Base-by-base conservation (phyloP, 1,140 invertebrate species). In the Drosophila melanogaster region DNA sequence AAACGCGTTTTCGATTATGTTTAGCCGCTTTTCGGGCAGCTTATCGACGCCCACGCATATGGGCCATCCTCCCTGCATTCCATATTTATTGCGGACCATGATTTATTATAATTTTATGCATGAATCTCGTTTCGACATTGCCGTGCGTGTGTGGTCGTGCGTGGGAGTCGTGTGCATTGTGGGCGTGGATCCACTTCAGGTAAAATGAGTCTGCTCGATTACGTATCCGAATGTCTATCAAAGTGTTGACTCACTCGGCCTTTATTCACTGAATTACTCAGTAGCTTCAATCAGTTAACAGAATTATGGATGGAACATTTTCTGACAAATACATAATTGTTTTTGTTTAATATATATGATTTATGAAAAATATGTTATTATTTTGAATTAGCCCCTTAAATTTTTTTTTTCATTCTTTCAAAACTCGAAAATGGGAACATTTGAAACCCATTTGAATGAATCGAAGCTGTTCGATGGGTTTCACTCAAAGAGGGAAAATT, bases 41-140 rank as follows among this genome's bases (percentile, higher is more conserved):
- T 86, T 89, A 86, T 86, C 83, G 83, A 86, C 75, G 84, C 75
- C 78, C 70, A 72, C 79, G 70, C 70, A 87, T 64, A 83, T 71
- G 55, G 47, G 41, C 35, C 41, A 56, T 46, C 46, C 58, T 43
- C 56, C 37, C 51, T 51, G 76, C 64, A 73, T 76, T 73, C 79
- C 84, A 89, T 89, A 87, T 87, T 87, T 87, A 87, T 87, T 83
- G 84, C 76, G 71, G 56, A 41, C 76, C 71, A 89, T 87, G 83
- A 87, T 87, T 87, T 87, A 87, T 87, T 87, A 87, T 87, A 87
- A 87, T 87, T 83, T 87, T 87, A 87, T 87, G 75, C 83, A 87
- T 87, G 83, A 89, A 87, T 89, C 83, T 79, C 37, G 30, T 33
- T 49, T 12, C 64, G 19, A 51, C 41, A 33, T 8, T 35, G 33